Percentiles rank a stretch among this genome's conserved stretches.
Evolutionary conservation across 2,113 vertebrate species (phyloP).

Genomic region (Colaptes auratus): DNA sequence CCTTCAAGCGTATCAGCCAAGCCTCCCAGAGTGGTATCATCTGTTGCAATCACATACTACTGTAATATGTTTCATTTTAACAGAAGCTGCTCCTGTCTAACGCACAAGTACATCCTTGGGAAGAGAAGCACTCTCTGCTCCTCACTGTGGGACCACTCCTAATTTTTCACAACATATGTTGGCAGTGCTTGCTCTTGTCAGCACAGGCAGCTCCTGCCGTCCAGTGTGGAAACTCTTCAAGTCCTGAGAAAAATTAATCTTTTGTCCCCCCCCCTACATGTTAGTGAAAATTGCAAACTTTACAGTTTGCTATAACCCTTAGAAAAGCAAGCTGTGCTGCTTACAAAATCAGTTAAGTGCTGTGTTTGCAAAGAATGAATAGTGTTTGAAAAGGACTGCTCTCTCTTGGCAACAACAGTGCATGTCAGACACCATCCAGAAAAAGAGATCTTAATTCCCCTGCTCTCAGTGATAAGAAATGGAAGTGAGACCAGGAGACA

Average conservation of each 20-base stretch:
- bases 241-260: not conserved
- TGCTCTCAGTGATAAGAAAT: not conserved
- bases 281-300: not conserved
- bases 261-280: not conserved
- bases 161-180: not conserved
- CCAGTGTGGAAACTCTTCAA: not conserved
- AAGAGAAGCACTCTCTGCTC: not conserved
- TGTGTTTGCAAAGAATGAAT: constrained; percentile 1
- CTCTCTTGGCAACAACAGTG: not conserved
- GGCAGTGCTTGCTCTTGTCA: not conserved
- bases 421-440: not conserved
- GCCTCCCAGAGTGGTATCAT: no score
- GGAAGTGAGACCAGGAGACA: not conserved
- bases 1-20: no score
- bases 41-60: not conserved
- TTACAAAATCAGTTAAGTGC: not conserved
- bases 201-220: not conserved
- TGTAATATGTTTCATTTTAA: not conserved
- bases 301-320: not conserved
- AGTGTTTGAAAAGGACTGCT: not conserved
- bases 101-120: not conserved
- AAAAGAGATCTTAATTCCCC: not conserved
- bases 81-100: not conserved
- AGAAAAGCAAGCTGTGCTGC: not conserved
- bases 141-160: not conserved